phyloP scores from a whole-genome alignment of 2,888 invertebrate genomes.

The Tinea semifulvella region DNA sequence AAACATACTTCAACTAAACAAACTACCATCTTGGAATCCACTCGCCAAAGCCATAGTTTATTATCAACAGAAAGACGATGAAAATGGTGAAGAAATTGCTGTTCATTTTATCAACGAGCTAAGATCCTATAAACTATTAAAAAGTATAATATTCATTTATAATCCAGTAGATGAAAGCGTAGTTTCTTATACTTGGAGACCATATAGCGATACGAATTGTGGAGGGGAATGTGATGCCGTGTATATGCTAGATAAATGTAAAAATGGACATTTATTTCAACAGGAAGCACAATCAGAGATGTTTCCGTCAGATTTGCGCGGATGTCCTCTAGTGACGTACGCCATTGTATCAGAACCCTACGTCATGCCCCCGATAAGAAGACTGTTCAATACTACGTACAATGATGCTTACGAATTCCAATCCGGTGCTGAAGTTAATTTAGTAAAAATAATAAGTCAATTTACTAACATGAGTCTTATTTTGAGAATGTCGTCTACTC shows the following conservation, averaged over 20 bases:
- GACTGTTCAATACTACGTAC: constrained; percentile 31
- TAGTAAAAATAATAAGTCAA: constrained; percentile 52
- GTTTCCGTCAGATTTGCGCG: constrained; percentile 48
- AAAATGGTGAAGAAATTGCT: constrained; percentile 34
- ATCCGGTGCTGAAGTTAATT: constrained; percentile 52
- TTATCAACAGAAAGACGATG: constrained; percentile 39
- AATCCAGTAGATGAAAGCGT: constrained; percentile 36
- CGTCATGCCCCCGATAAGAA: constrained; percentile 46
- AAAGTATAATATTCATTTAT: constrained; percentile 49
- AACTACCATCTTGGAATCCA: constrained; percentile 61
- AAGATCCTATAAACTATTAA: constrained; percentile 42
- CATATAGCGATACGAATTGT: constrained; percentile 50
- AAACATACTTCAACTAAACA: constrained; percentile 54
- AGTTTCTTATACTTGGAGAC: constrained; percentile 52
- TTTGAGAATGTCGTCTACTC: constrained; percentile 38
- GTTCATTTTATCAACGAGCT: constrained; percentile 50
- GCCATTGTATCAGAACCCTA: constrained; percentile 57
- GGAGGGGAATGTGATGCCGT: constrained; percentile 47
- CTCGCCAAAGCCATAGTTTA: constrained; percentile 56
- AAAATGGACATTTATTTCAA: constrained; percentile 34
- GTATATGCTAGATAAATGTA: constrained; percentile 48
- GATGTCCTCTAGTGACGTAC: constrained; percentile 51
- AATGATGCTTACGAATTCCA: constrained; percentile 43
- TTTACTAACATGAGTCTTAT: constrained; percentile 56
- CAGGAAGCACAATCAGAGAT: constrained; percentile 36